Evolutionary conservation across 1,140 invertebrate genomes (phyloP), one percentile per base, ranked within the genome.

Genomic region (Eriocheir sinensis): DNA sequence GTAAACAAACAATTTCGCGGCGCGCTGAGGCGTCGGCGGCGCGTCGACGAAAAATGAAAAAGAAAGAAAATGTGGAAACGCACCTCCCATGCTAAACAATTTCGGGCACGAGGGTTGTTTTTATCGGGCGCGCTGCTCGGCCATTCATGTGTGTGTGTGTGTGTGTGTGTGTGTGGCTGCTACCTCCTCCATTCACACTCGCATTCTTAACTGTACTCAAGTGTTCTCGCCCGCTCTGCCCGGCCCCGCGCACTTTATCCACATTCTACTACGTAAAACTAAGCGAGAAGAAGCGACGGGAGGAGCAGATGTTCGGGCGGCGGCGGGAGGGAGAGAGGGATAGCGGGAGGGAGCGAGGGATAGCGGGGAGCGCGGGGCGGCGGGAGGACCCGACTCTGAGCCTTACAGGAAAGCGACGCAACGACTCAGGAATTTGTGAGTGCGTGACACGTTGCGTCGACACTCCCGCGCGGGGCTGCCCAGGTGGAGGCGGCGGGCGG

Each of bases 381-480:
- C 40, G 48, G 44, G 80, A 85, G 41, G 80, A 36, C 4, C 80
- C 12, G 60, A 92, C 44, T 72, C 27, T 92, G 91, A 92, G 91
- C 41, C 91, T 92, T 92, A 92, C 79, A 92, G 9, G 91, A 81
- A 80, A 92, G 91, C 40, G 27, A 92, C 81, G 91, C 79, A 92
- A 85, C 91, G 80, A 34, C 80, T 30, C 79, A 85, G 81, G 91
- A 92, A 81, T 92, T 85, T 92, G 80, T 83, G 85, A 89, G 92
- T 80, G 92, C 53, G 92, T 44, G 86, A 93, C 38, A 89, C 34
- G 27, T 32, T 34, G 21, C n/a, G 12, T 21, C 60, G 60, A n/a
- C 60, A 72, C 60, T 72, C 60, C 27, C 60, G 60, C 60, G 60
- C 21, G 21, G 60, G 48, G 60, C 60, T 21, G 21, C 60, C 60